Percentiles rank a stretch among this genome's conserved stretches.
These are phyloP conservation scores for Megatriorchis doriae DNA, from an alignment of 2,113 vertebrate genomes.

Conservation along the genomic window DNA sequence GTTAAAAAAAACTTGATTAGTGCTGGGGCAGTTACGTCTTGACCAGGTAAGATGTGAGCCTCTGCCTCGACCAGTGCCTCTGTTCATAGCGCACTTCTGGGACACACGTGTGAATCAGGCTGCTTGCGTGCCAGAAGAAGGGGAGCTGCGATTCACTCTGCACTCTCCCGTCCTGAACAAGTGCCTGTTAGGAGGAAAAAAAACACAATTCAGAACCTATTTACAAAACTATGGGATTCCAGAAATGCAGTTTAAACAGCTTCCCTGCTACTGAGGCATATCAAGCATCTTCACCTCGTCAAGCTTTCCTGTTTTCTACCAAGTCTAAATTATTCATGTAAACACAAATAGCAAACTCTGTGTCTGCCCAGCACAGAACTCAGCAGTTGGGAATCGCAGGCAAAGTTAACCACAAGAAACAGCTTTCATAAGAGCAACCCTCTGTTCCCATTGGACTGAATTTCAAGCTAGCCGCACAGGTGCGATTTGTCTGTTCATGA, in stretches of 20 bases:
- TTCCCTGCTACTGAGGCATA: not conserved
- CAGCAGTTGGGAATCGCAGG: not conserved
- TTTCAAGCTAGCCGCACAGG: not conserved
- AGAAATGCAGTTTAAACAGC: not conserved
- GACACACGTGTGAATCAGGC: rapidly evolving
- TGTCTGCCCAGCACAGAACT: not conserved
- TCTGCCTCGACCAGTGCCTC: not conserved
- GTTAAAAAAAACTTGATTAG: not conserved
- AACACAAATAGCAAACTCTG: not conserved
- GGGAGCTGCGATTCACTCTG: not conserved
- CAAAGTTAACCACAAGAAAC: not conserved
- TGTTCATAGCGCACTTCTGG: not conserved
- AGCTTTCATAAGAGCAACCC: not conserved
- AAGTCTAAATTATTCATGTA: not conserved
- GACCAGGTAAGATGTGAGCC: not conserved
- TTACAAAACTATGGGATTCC: rapidly evolving
- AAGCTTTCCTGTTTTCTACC: not conserved
- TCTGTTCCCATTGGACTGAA: no score
- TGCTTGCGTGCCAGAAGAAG: not conserved
- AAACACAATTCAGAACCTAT: not conserved
- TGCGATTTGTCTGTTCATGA: rapidly evolving
- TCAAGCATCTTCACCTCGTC: rapidly evolving
- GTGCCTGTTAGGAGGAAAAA: not conserved
- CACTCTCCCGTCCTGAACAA: not conserved
- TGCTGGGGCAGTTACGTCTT: not conserved